Percentiles rank a stretch among this genome's conserved stretches.
phyloP scores from a whole-genome alignment of 2,888 invertebrate species.

The Cyclophora punctaria region DNA sequence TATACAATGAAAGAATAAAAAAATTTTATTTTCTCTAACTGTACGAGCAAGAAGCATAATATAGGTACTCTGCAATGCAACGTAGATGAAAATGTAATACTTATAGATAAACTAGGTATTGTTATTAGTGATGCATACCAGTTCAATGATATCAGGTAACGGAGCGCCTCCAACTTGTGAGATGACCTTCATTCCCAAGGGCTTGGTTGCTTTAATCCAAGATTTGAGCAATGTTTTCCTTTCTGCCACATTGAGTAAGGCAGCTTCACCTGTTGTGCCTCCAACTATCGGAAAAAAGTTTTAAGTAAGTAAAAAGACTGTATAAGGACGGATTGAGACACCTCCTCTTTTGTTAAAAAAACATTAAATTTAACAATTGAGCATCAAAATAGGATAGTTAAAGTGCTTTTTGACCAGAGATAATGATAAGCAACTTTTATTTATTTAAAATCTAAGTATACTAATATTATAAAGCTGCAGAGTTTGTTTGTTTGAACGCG shows the following conservation, averaged over 20 bases:
- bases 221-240: conserved; percentile 79
- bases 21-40: too few relatives aligned
- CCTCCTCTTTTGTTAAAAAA: too few relatives aligned
- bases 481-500: neutral
- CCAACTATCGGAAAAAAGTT: conserved; percentile 73
- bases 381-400: too few relatives aligned
- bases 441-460: neutral
- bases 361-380: too few relatives aligned
- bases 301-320: too few relatives aligned
- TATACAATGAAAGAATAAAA: too few relatives aligned
- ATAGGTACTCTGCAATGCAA: too few relatives aligned
- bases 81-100: too few relatives aligned
- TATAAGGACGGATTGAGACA: too few relatives aligned
- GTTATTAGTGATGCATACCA: conserved; percentile 57
- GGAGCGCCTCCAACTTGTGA: conserved; percentile 83
- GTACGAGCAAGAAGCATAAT: too few relatives aligned
- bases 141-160: conserved; percentile 79
- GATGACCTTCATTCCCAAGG: conserved; percentile 77
- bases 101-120: too few relatives aligned
- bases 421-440: neutral
- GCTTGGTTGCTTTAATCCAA: conserved; percentile 76
- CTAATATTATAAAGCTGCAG: too few relatives aligned
- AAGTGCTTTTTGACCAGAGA: neutral
- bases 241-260: conserved; percentile 78
- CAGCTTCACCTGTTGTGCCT: conserved; percentile 87